These are phyloP conservation scores for Cenopis cana DNA, from an alignment of 2,888 invertebrate species.

Conservation along the genomic window DNA sequence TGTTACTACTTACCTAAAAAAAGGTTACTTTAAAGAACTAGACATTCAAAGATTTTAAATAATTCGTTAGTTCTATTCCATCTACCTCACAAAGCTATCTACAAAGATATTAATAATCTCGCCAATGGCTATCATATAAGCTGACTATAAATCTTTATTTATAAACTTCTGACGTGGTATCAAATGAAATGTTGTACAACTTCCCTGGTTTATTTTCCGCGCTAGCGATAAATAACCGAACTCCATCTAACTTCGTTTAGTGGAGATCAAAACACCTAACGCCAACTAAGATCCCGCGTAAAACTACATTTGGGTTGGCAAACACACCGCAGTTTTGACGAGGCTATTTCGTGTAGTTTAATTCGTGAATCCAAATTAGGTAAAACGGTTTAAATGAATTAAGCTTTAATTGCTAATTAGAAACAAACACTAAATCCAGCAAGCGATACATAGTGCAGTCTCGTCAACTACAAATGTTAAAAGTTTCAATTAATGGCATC, in stretches of 20 bases:
- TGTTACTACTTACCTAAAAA: too few relatives aligned
- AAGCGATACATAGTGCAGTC: neutral
- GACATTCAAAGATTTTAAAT: neutral
- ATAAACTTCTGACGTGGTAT: conserved; percentile 33
- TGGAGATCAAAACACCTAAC: conserved; percentile 30
- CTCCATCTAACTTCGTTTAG: conserved; percentile 42
- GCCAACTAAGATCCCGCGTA: conserved; percentile 20
- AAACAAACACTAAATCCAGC: neutral
- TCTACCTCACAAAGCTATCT: neutral
- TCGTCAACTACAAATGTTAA: too few relatives aligned
- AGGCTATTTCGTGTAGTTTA: conserved; percentile 18
- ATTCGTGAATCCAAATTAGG: conserved; percentile 5
- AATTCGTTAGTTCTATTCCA: neutral
- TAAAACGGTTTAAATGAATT: neutral
- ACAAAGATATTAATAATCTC: conserved; percentile 29
- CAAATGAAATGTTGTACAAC: conserved; percentile 32
- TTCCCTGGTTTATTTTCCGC: conserved; percentile 34
- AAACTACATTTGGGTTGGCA: conserved; percentile 8
- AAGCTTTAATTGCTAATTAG: conserved; percentile 10
- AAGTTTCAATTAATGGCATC: too few relatives aligned
- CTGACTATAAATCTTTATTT: conserved; percentile 37
- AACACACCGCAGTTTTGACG: conserved; percentile 7
- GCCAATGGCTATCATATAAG: conserved; percentile 29
- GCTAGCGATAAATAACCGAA: conserved; percentile 34
- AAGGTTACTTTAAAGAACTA: too few relatives aligned